These are phyloP conservation scores for Perognathus longimembris DNA, from an alignment of 2,113 vertebrate genomes.

Conservation along the genomic window DNA sequence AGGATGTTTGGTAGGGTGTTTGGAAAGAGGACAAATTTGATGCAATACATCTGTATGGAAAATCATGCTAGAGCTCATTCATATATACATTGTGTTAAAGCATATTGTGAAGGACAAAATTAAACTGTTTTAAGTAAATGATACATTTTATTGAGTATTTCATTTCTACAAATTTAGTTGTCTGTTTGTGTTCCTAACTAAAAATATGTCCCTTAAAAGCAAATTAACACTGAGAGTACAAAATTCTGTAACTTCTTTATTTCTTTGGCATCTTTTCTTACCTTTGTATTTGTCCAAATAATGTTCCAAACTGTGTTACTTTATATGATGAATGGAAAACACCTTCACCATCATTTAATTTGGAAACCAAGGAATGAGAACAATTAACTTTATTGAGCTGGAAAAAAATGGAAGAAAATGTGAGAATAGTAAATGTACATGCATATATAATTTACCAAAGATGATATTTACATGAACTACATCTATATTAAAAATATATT, in stretches of 20 bases:
- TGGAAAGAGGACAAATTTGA: not conserved
- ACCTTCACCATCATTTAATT: conserved; percentile 57
- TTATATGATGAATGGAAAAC: conserved; percentile 69
- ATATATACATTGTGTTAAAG: not conserved
- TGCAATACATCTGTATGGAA: not conserved
- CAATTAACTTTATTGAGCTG: conserved; percentile 80
- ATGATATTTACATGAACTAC: not conserved
- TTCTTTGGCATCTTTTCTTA: conserved; percentile 65
- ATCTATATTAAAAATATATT: not conserved
- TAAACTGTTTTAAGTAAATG: not conserved
- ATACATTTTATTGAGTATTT: not conserved
- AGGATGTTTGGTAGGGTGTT: no score
- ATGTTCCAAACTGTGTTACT: conserved; percentile 78
- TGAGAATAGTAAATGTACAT: conserved; percentile 46
- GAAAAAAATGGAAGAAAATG: conserved; percentile 81
- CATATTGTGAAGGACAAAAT: not conserved
- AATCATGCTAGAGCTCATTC: not conserved
- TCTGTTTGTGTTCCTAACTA: conserved; percentile 18
- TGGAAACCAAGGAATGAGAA: conserved; percentile 78
- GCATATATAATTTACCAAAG: conserved; percentile 1
- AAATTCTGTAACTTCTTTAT: not conserved
- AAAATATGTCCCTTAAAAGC: conserved; percentile 24
- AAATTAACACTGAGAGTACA: not conserved
- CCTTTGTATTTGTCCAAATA: conserved; percentile 78
- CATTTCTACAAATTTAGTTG: not conserved